Evolutionary conservation across 2,888 invertebrate species (phyloP).

Genomic region (Hoplodrina ambigua): DNA sequence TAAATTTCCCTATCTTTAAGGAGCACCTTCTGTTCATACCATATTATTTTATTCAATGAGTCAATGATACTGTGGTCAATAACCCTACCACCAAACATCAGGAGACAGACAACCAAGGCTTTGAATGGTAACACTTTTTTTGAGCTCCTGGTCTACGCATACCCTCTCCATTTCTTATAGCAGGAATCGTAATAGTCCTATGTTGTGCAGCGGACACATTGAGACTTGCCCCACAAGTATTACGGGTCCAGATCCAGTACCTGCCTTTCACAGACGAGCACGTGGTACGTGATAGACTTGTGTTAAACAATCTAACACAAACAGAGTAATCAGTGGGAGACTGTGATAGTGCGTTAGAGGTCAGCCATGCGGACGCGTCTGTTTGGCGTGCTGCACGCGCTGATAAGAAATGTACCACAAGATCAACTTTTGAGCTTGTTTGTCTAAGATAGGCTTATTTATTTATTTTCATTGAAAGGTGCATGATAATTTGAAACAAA

Average conservation of each 20-base stretch:
- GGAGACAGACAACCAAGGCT: not conserved
- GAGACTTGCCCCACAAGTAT: not conserved
- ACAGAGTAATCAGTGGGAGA: constrained; percentile 41
- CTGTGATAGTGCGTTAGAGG: constrained; percentile 44
- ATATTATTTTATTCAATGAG: not conserved
- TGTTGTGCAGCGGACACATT: not conserved
- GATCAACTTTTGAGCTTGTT: constrained; percentile 42
- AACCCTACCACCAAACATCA: not conserved
- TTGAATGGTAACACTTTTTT: no score
- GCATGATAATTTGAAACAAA: not conserved
- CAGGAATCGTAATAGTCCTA: no score
- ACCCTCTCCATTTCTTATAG: no score
- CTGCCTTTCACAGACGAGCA: constrained; percentile 1
- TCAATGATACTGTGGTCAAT: not conserved
- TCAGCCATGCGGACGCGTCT: constrained; percentile 44
- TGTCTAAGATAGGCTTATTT: constrained; percentile 26
- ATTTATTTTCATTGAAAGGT: constrained; percentile 20
- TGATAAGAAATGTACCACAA: constrained; percentile 42
- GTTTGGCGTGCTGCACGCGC: constrained; percentile 15
- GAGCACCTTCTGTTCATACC: not conserved
- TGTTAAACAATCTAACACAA: constrained; percentile 31
- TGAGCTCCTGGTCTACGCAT: no score
- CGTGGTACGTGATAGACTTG: constrained; percentile 5
- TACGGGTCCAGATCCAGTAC: no score
- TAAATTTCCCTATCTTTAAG: not conserved